Evolutionary conservation across 2,797 vertebrate genomes (phyloP).

Genomic region (Sylvilagus floridanus): DNA sequence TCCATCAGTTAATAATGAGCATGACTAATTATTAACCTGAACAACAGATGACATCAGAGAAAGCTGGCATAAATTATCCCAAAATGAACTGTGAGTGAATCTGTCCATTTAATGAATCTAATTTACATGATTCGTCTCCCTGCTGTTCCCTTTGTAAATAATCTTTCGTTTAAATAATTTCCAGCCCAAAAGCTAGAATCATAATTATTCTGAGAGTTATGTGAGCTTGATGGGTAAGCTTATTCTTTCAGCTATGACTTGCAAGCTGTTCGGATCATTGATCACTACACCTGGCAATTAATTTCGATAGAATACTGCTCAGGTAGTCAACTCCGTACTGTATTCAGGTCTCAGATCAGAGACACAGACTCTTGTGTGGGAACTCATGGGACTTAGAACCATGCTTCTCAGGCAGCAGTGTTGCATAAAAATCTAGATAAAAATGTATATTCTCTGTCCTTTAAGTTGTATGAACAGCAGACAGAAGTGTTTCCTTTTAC

Average conservation of each 20-base stretch:
- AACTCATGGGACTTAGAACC: neutral
- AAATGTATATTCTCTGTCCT: neutral
- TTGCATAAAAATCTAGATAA: neutral
- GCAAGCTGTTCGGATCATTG: conserved; percentile 35
- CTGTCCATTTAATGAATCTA: conserved; percentile 61
- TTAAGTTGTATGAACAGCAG: conserved; percentile 9
- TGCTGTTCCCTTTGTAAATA: conserved; percentile 68
- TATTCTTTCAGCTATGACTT: conserved; percentile 41
- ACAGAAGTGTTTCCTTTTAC: neutral
- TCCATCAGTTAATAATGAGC: conserved; percentile 77
- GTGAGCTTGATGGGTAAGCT: conserved; percentile 9
- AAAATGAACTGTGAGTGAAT: conserved; percentile 60
- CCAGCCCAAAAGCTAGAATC: conserved; percentile 39
- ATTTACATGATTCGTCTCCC: conserved; percentile 67
- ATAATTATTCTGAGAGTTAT: conserved; percentile 55
- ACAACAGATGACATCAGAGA: conserved; percentile 82
- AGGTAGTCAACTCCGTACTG: neutral
- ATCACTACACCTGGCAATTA: neutral
- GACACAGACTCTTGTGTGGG: neutral
- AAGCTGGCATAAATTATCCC: conserved; percentile 73
- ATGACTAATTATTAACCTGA: conserved; percentile 81
- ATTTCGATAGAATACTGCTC: neutral
- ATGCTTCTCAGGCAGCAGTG: neutral
- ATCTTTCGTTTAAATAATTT: conserved; percentile 68
- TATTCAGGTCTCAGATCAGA: neutral